Base-by-base conservation (phyloP, 2,797 vertebrate species). In the Eulemur mongoz region DNA sequence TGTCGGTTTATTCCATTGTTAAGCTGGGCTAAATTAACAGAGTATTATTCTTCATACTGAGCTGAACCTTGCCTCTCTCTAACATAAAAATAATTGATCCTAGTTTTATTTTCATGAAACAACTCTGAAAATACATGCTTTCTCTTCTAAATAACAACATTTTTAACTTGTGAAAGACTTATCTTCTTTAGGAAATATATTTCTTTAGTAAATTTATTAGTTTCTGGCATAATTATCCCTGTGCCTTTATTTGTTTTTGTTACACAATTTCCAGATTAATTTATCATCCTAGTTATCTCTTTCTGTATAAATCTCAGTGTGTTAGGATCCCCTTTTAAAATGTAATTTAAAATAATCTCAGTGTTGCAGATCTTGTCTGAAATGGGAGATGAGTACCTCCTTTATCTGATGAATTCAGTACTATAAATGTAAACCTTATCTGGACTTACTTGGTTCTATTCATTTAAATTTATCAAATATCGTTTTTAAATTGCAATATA, bases 391-490 rank as follows among this genome's bases (percentile, higher is more conserved):
- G 9, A 75, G 1, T 50, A 78, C 11, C 1, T 0, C 4, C 1
- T 89, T 92, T 11, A 65, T 65, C 30, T 70, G 43, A 59, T 76
- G 48, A 78, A 69, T 50, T 76, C 4, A 35, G 2, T 84, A 2
- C 6, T 43, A 18, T 81, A 45, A 50, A 79, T 48, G 0, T 32
- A 92, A 81, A 91, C 12, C 7, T 89, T 57, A 48, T 65, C 23
- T 61, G 5, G 6, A 78, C 23, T 92, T 8, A 92, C 15, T 76
- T 87, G 43, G 22, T 67, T 94, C 13, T 96, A 54, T 38, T 84
- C 17, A 57, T 11, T 84, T 85, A 91, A 88, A 81, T 96, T 93
- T 70, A 52, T 73, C 20, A 63, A 89, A 85, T 83, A 43, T 43
- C 14, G 0, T 57, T 94, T 97, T 63, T 48, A 88, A 5, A 57